Base-by-base conservation (phyloP, 1,140 invertebrate species). In the Cheumatopsyche charites region DNA sequence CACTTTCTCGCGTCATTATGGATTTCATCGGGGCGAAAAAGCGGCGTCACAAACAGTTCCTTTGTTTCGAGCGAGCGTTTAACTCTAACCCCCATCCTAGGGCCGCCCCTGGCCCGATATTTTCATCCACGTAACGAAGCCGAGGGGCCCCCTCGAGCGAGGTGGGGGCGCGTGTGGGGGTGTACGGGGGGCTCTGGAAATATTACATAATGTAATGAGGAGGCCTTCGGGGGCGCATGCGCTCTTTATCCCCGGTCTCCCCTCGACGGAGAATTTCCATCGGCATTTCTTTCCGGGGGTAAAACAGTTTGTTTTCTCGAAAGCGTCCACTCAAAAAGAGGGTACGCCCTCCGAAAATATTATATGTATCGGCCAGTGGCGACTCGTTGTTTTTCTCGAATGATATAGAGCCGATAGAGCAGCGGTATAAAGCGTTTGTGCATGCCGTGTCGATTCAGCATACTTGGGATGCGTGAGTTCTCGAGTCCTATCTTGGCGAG, bases 201-300 rank as follows among this genome's bases (percentile, higher is more conserved):
- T 71, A 71, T 71, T 71, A 71, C 62, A 71, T 71, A 71, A 71
- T 71, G 69, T 71, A 71, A 71, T 62, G 66, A 71, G 69, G 69
- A 63, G 62, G 61, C 69, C 49, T 62, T 63, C 11, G 58, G n/a
- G 7, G 69, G 61, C 41, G 58, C 69, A 71, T 63, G 69, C 69
- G 69, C 61, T 19, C 21, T 49, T 70, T n/a, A n/a, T n/a, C 29
- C 29, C 29, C 3, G 29, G 29, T 3, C 66, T 47, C 66, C 47
- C 41, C 66, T 47, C 23, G 41, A 23, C 25, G n/a, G 63, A 21
- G 58, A 62, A 62, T 62, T 71, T 47, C 69, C 61, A 71, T 71
- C 69, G 69, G 69, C 62, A 71, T 71, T 71, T 71, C 69, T 71
- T 71, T 71, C 62, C 29, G 29, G 29, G 29, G 29, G 29, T 9